Percentiles rank a stretch among this genome's conserved stretches.
Conservation (phyloP, 1,140 invertebrate species). For the Neelides sp. region DNA sequence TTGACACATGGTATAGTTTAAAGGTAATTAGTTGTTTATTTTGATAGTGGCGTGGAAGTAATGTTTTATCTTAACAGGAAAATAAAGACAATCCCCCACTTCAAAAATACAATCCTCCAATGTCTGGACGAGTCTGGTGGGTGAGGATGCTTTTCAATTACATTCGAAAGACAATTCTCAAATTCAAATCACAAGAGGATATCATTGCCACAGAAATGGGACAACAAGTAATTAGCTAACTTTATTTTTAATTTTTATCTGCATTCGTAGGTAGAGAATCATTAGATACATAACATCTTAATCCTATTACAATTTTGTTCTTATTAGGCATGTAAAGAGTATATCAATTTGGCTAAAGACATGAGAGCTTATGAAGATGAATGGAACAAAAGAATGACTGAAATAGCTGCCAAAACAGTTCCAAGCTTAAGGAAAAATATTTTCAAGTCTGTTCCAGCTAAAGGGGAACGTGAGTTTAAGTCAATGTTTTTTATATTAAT, state of each 20-base stretch:
- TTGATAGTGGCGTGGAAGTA: no score
- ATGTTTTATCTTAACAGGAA: conserved; percentile 41
- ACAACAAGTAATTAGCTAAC: conserved; percentile 35
- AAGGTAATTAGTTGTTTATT: background rate
- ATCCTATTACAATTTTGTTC: background rate
- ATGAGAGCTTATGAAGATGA: conserved; percentile 63
- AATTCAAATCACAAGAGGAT: conserved; percentile 59
- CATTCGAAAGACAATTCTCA: conserved; percentile 61
- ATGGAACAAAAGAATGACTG: conserved; percentile 50
- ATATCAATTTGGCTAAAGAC: conserved; percentile 54
- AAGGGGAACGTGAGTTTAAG: conserved; percentile 27
- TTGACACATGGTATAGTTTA: background rate
- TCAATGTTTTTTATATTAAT: conserved; percentile 1
- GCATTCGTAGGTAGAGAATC: background rate
- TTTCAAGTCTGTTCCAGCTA: conserved; percentile 40
- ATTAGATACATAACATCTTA: background rate
- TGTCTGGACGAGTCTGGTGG: conserved; percentile 72
- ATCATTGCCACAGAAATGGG: conserved; percentile 60
- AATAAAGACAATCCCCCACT: conserved; percentile 58
- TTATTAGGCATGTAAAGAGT: conserved; percentile 54
- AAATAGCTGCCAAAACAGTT: conserved; percentile 43
- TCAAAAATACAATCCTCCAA: conserved; percentile 58
- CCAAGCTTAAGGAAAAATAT: conserved; percentile 53
- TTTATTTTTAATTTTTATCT: background rate
- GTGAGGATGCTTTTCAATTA: conserved; percentile 58